These are phyloP conservation scores for Serrognathus titanus DNA, from an alignment of 2,888 invertebrate genomes.

Conservation along the genomic window DNA sequence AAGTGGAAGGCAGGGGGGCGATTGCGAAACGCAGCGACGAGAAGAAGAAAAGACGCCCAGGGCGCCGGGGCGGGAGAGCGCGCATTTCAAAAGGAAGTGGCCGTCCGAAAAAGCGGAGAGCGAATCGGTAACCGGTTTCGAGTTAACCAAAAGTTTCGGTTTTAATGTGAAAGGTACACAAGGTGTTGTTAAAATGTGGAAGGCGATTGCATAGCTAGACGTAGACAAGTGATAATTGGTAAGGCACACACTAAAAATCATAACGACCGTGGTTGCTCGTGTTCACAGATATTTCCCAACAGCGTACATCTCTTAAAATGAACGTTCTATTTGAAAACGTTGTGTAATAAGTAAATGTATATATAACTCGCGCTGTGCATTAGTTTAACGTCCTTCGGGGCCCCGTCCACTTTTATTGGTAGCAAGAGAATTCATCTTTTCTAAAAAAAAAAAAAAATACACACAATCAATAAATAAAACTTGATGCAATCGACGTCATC, in stretches of 20 bases:
- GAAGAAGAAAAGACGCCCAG: too few species aligned
- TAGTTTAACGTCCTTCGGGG: too few species aligned
- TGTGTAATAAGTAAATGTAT: neutral
- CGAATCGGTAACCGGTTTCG: conserved; percentile 43
- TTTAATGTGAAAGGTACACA: conserved; percentile 47
- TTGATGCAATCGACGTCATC: too few species aligned
- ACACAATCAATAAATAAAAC: too few species aligned
- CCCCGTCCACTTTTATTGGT: too few species aligned
- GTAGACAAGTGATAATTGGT: conserved; percentile 43
- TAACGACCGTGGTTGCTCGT: conserved; percentile 34
- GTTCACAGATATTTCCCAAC: conserved; percentile 19
- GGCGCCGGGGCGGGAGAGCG: neutral
- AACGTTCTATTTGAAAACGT: conserved; percentile 1
- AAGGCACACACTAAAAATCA: conserved; percentile 38
- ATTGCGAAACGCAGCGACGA: too few species aligned
- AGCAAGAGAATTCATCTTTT: too few species aligned
- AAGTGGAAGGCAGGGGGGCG: too few species aligned
- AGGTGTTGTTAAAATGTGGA: conserved; percentile 35
- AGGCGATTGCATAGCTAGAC: conserved; percentile 42
- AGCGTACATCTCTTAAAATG: neutral
- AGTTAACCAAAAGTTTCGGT: conserved; percentile 42
- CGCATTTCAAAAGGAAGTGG: conserved; percentile 1
- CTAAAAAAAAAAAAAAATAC: too few species aligned
- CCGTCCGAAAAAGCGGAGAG: conserved; percentile 31
- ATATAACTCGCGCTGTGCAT: too few species aligned